Conservation (phyloP, 2,797 vertebrate genomes). For the Eospalax fontanierii region DNA sequence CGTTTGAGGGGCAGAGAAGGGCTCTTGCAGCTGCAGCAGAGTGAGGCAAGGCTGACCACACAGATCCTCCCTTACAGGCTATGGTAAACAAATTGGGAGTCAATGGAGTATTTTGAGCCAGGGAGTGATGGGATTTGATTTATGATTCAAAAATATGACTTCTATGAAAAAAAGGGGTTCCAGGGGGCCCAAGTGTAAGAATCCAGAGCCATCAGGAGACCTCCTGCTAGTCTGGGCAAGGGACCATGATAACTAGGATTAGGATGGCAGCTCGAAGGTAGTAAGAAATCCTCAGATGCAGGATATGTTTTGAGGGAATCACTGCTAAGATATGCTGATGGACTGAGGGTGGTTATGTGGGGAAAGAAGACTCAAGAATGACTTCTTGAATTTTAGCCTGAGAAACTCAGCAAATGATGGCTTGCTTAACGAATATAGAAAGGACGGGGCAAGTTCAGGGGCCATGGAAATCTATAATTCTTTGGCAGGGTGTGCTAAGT, state of each 20-base stretch:
- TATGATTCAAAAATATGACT: constrained; percentile 50
- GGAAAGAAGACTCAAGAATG: constrained; percentile 1
- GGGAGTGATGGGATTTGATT: constrained; percentile 9
- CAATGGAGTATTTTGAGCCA: constrained; percentile 21
- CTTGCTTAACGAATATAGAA: neutral
- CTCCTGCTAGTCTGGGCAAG: neutral
- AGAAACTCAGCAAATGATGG: neutral
- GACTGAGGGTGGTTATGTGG: neutral
- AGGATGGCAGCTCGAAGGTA: neutral
- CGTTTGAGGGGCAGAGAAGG: neutral
- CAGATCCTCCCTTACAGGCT: neutral
- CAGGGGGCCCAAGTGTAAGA: neutral
- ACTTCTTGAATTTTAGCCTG: constrained; percentile 36
- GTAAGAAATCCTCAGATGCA: neutral
- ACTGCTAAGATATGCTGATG: neutral
- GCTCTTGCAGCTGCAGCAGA: neutral
- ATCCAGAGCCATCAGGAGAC: neutral
- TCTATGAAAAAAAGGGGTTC: neutral
- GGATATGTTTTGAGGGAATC: neutral
- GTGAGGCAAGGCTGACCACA: neutral
- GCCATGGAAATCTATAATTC: neutral
- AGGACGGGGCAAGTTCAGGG: neutral
- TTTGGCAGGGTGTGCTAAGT: constrained; percentile 14
- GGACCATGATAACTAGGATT: neutral
- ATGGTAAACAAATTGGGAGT: constrained; percentile 37